These are phyloP conservation scores for Microctonus aethiopoides DNA, from an alignment of 2,888 invertebrate species.

Conservation along the genomic window DNA sequence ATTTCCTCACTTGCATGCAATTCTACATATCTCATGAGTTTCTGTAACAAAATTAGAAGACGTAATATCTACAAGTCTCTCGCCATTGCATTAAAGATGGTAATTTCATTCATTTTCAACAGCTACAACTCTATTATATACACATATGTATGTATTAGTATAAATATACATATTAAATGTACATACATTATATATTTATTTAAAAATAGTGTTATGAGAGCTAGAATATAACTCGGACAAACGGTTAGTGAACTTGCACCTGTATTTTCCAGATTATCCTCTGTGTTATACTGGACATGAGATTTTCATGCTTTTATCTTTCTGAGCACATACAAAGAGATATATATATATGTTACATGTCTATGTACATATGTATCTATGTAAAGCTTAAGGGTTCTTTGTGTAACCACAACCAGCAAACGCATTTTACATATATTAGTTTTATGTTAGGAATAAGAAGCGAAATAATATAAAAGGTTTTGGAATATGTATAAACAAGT, in stretches of 20 bases:
- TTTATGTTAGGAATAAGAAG: background rate
- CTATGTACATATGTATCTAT: background rate
- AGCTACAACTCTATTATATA: slow-evolving; percentile 24
- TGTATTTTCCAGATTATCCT: slow-evolving; percentile 12
- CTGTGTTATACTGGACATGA: background rate
- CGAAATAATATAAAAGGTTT: background rate
- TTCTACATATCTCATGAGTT: slow-evolving; percentile 25
- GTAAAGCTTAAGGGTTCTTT: background rate
- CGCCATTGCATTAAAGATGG: slow-evolving; percentile 43
- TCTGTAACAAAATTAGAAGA: slow-evolving; percentile 43
- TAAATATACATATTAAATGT: too few species aligned
- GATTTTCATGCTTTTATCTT: slow-evolving; percentile 9
- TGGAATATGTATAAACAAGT: background rate
- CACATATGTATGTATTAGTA: background rate
- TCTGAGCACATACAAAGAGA: background rate
- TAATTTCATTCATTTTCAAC: slow-evolving; percentile 46
- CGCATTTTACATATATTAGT: background rate
- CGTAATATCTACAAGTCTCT: slow-evolving; percentile 40
- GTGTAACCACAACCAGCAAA: background rate
- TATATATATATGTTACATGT: background rate
- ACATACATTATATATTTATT: background rate
- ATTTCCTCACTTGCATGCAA: background rate
- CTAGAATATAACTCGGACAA: background rate
- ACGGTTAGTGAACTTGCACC: slow-evolving; percentile 11
- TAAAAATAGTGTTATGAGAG: background rate